Evolutionary conservation across 2,888 invertebrate species (phyloP), one percentile per base, ranked within the genome.

Genomic region (Cephus sareptanus): DNA sequence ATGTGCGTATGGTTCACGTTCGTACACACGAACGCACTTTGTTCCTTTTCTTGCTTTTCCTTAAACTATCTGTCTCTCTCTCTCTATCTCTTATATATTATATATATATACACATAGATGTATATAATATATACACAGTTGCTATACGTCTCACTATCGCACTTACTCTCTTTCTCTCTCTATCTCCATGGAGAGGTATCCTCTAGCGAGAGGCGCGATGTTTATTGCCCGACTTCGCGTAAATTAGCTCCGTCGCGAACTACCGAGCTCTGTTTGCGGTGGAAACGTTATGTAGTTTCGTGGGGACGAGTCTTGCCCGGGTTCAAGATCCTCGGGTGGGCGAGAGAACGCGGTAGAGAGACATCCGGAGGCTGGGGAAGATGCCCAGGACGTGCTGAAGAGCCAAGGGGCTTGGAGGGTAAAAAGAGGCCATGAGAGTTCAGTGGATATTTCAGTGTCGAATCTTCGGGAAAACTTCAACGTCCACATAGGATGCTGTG

Each of bases 201-300:
- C 88, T 89, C 87, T 86, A 89, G 87, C 86, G 88, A 88, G 88
- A 89, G 88, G 85, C 85, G 86, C 85, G 85, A 88, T 89, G 88
- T 91, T 90, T 91, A 90, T 90, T 89, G 86, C 87, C 82, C 82
- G 88, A 88, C 89, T 90, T 89, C 85, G 83, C 86, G 88, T 91
- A 90, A 91, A 90, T 90, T 90, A 90, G 87, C 84, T 79, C 75
- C 82, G 82, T 84, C 84, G 85, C 87, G 82, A 35, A 35, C 74
- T 74, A 37, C 82, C 71, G 71, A 31, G 80, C 75, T 23, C 56
- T 9, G 56, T 56, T 56, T 56, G 56, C 23, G 56, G 56, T 56
- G 2, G 56, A 56, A 56, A 56, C 56, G 23, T 23, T 56, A 56
- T 56, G 56, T 9, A 56, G 56, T 56, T 56, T 56, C 56, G 56